These are phyloP conservation scores for Cheirogaleus major DNA, from an alignment of 2,797 vertebrate genomes.

Conservation along the genomic window DNA sequence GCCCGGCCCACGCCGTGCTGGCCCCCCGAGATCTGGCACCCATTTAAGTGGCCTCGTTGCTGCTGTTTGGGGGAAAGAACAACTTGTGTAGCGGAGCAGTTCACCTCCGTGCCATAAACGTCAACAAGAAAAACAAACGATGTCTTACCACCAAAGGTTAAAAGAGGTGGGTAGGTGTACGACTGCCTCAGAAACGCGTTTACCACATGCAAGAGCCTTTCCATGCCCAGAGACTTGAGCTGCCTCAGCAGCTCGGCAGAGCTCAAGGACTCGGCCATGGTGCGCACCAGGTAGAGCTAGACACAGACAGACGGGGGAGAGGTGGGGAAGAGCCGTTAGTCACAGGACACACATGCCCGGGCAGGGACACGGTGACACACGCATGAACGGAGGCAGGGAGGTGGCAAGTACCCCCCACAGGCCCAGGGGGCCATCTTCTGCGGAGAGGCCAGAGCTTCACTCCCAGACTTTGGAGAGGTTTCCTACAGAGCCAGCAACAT, in stretches of 20 bases:
- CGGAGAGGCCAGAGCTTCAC: neutral
- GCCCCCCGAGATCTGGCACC: neutral
- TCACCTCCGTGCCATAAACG: constrained; percentile 70
- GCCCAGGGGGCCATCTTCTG: neutral
- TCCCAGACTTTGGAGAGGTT: neutral
- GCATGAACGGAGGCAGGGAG: neutral
- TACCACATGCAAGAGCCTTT: constrained; percentile 91
- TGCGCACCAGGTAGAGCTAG: constrained; percentile 91
- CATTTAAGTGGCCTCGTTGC: neutral
- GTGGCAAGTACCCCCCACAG: neutral
- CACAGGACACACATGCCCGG: constrained; percentile 70
- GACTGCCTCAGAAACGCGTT: constrained; percentile 92
- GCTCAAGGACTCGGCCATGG: constrained; percentile 91
- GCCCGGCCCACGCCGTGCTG: neutral
- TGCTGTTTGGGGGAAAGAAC: constrained; percentile 51
- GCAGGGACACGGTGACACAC: neutral
- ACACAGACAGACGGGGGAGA: constrained; percentile 87
- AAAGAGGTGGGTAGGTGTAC: constrained; percentile 90
- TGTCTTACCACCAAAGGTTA: constrained; percentile 91
- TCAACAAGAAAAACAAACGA: constrained; percentile 79
- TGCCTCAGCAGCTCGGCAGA: constrained; percentile 90
- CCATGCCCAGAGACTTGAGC: constrained; percentile 90
- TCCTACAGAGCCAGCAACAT: neutral
- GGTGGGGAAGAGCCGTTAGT: constrained; percentile 85
- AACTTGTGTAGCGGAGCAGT: constrained; percentile 71